Base-by-base conservation (phyloP, 2,888 invertebrate species). In the Zaprionus obscuricornis region DNA sequence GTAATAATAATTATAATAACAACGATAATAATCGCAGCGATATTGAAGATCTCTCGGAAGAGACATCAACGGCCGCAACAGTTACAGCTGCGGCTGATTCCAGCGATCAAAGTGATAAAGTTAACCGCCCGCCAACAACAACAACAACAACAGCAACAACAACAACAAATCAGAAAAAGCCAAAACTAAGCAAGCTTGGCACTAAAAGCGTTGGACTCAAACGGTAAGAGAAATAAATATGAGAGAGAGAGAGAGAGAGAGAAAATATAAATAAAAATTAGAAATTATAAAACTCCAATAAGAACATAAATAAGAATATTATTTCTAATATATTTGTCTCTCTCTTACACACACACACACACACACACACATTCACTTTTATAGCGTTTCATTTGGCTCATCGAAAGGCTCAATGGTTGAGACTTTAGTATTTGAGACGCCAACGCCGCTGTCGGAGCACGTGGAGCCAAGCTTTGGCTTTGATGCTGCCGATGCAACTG, bases 331-430 rank as follows among this genome's bases (percentile, higher is more conserved):
- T 1, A n/a, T n/a, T n/a, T n/a, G n/a, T 18, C n/a, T 34, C 7
- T 10, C 10, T 54, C 66, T 73, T 69, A 75, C 63, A 59, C 91
- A 11, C 10, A 7, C 10, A 13, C 7, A 55, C 69, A 74, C 68
- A 72, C 62, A 63, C 11, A 20, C 8, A 34, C 14, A 18, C 4
- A 20, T 40, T 62, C 70, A 63, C 74, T 58, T 58, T 91, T 91
- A 8, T 92, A 97, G 97, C 92, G 97, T 97, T 74, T 97, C 97
- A 43, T 97, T 97, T 91, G 97, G 97, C 74, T 97, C 96, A 90
- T 96, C 96, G 76, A 97, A 97, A 90, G 97, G 97, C 73, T 97
- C 97, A 45, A 97, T 97, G 97, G 97, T 97, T 69, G 97, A 97
- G 92, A 97, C 97, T 39, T 92, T 97, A 75, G 96, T 97, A 79